phyloP scores from a whole-genome alignment of 1,140 invertebrate genomes.

The Acromyrmex echinatior region DNA sequence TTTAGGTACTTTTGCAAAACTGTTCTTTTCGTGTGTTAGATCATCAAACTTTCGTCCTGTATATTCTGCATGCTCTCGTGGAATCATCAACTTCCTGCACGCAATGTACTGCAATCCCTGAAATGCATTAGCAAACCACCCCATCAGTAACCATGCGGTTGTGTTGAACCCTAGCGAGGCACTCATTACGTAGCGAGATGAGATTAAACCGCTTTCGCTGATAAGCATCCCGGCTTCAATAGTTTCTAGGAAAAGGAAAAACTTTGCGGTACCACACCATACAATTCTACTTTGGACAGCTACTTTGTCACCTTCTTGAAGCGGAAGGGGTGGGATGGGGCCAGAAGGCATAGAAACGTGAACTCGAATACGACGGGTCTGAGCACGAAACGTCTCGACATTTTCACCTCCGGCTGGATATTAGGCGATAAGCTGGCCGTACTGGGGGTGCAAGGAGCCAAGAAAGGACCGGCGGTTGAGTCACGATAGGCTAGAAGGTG shows the following conservation, averaged over 20 bases:
- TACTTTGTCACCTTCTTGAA: conserved; percentile 65
- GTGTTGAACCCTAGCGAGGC: conserved; percentile 12
- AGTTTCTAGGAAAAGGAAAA: conserved; percentile 18
- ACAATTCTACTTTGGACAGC: conserved; percentile 56
- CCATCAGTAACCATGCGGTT: conserved; percentile 8
- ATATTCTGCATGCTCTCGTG: background rate
- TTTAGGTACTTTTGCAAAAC: too few species aligned
- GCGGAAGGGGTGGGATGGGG: background rate
- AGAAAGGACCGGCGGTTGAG: conserved; percentile 32
- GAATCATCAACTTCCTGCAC: background rate
- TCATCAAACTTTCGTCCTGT: background rate
- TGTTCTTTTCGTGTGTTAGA: background rate
- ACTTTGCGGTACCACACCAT: background rate
- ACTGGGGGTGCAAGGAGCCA: background rate
- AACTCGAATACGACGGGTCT: conserved; percentile 27
- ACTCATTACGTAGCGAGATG: conserved; percentile 19
- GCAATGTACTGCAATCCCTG: background rate
- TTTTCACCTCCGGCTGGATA: conserved; percentile 69
- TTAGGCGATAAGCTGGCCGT: conserved; percentile 71
- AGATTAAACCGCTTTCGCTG: conserved; percentile 28
- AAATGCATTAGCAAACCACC: conserved; percentile 22
- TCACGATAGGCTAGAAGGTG: conserved; percentile 30
- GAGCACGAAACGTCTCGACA: conserved; percentile 66
- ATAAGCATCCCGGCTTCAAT: conserved; percentile 26
- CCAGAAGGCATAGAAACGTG: background rate